phyloP scores from a whole-genome alignment of 1,140 invertebrate genomes.

The Achroia grisella region DNA sequence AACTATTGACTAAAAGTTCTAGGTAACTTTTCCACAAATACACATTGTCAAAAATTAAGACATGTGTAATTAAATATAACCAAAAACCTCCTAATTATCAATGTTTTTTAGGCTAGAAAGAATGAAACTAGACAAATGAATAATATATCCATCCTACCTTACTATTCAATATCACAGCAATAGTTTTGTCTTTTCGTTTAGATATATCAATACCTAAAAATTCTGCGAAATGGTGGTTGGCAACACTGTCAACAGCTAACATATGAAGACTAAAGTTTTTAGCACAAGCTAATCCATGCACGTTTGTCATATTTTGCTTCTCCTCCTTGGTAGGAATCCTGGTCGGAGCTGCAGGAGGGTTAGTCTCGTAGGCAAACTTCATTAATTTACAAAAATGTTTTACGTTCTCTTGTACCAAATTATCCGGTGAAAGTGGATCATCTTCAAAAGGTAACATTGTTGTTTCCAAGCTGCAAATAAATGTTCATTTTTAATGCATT shows the following conservation, averaged over 20 bases:
- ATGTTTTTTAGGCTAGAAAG: too few species aligned
- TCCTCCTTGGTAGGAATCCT: slow-evolving; percentile 12
- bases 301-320: slow-evolving; percentile 26
- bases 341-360: slow-evolving; percentile 36
- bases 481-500: slow-evolving; percentile 7
- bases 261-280: slow-evolving; percentile 81
- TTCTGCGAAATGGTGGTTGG: slow-evolving; percentile 82
- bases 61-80: background rate
- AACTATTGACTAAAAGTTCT: too few species aligned
- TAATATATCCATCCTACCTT: slow-evolving; percentile 70
- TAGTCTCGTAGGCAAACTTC: slow-evolving; percentile 52
- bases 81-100: too few species aligned
- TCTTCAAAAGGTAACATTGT: slow-evolving; percentile 66
- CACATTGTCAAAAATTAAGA: background rate
- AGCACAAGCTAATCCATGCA: slow-evolving; percentile 42
- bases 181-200: slow-evolving; percentile 77
- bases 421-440: slow-evolving; percentile 74
- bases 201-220: slow-evolving; percentile 80
- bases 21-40: too few species aligned
- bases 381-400: slow-evolving; percentile 63
- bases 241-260: slow-evolving; percentile 81
- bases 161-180: slow-evolving; percentile 82
- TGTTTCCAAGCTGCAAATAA: slow-evolving; percentile 53
- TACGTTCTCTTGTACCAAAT: slow-evolving; percentile 57
- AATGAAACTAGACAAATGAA: too few species aligned